phyloP scores from a whole-genome alignment of 2,797 vertebrate genomes.

The Characodon lateralis region DNA sequence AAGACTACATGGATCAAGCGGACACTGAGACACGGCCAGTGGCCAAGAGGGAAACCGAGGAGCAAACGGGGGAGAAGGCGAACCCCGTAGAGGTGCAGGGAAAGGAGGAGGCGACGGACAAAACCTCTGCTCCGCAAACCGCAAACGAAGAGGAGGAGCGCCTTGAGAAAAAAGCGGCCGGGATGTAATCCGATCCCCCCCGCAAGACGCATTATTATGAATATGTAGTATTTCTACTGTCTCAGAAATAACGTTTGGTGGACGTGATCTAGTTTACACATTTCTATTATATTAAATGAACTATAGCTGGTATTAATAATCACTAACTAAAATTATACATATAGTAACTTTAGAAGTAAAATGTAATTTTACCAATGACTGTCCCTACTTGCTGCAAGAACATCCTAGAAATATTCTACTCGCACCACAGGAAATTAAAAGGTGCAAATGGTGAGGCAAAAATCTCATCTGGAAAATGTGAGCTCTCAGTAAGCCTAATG shows the following conservation, averaged over 20 bases:
- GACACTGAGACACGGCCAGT: constrained; percentile 76
- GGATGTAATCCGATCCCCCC: constrained; percentile 80
- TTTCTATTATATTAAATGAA: constrained; percentile 78
- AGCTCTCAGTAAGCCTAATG: constrained; percentile 31
- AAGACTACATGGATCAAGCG: constrained; percentile 85
- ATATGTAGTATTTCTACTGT: constrained; percentile 76
- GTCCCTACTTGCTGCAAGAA: constrained; percentile 78
- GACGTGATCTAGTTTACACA: constrained; percentile 84
- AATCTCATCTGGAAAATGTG: constrained; percentile 25
- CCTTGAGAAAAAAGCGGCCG: constrained; percentile 86
- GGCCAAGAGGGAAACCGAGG: constrained; percentile 83
- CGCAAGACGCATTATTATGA: constrained; percentile 59
- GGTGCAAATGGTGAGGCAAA: constrained; percentile 29
- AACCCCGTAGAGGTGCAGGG: constrained; percentile 81
- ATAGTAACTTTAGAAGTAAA: constrained; percentile 56
- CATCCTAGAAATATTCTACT: constrained; percentile 53
- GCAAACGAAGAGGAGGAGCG: constrained; percentile 84
- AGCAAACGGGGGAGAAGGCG: constrained; percentile 68
- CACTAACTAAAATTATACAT: constrained; percentile 68
- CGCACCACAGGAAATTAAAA: constrained; percentile 45
- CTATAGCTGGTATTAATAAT: constrained; percentile 77
- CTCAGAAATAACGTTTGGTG: constrained; percentile 77
- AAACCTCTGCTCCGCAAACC: constrained; percentile 88
- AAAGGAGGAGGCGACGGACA: constrained; percentile 86
- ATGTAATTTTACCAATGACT: constrained; percentile 16